Evolutionary conservation across 2,797 vertebrate genomes (phyloP).

Genomic region (Sebastes nivosus): DNA sequence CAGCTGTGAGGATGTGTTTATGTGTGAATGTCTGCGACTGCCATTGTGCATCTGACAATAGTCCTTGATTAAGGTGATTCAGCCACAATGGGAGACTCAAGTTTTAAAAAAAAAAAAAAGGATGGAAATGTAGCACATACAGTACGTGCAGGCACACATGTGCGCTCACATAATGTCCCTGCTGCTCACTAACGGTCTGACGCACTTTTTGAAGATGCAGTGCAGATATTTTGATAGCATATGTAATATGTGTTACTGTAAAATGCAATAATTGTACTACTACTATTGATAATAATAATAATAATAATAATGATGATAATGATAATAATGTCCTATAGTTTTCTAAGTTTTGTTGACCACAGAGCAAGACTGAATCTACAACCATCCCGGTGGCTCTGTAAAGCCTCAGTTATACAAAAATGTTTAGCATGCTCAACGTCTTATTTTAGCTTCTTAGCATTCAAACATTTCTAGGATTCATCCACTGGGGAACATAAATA

Average conservation of each 20-base stretch:
- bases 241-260: background rate
- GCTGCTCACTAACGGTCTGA: background rate
- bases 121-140: slow-evolving; percentile 1
- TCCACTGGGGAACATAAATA: background rate
- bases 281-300: background rate
- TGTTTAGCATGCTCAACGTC: background rate
- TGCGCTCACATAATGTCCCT: background rate
- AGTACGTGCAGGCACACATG: background rate
- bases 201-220: background rate
- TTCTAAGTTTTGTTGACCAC: background rate
- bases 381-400: no score
- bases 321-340: background rate
- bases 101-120: background rate
- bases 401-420: no score
- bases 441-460: background rate
- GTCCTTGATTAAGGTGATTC: slow-evolving; percentile 74
- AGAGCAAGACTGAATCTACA: background rate
- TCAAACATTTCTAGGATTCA: background rate
- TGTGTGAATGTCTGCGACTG: slow-evolving; percentile 37
- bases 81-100: slow-evolving; percentile 33
- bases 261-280: background rate
- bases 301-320: no score
- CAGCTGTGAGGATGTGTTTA: slow-evolving; percentile 59
- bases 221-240: background rate
- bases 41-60: slow-evolving; percentile 71